Evolutionary conservation across 2,888 invertebrate genomes (phyloP).

Genomic region (Endomychus coccineus): DNA sequence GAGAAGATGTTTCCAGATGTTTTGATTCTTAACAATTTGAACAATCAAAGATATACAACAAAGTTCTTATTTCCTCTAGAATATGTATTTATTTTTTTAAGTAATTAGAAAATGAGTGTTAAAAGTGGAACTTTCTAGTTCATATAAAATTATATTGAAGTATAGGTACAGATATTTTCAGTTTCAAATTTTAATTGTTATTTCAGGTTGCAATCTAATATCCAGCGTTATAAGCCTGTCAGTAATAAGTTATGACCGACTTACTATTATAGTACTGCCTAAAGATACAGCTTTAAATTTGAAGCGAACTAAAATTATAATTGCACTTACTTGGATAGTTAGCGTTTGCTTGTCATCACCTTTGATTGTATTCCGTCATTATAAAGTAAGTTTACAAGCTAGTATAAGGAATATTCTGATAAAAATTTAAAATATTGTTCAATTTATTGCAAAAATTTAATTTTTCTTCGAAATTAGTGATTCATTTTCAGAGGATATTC

Average conservation of each 20-base stretch:
- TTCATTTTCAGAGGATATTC: not conserved
- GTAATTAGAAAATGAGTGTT: no score
- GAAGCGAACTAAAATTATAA: constrained; percentile 56
- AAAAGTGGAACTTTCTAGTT: no score
- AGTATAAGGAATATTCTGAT: not conserved
- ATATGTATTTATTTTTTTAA: no score
- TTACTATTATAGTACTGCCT: constrained; percentile 72
- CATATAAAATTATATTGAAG: no score
- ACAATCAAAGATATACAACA: no score
- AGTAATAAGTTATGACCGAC: constrained; percentile 72
- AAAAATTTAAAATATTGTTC: constrained; percentile 1
- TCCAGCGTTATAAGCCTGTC: constrained; percentile 72
- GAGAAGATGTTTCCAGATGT: no score
- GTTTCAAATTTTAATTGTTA: no score
- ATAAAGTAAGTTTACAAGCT: constrained; percentile 44
- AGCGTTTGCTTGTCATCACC: constrained; percentile 59
- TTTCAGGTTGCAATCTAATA: constrained; percentile 60
- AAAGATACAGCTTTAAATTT: constrained; percentile 61
- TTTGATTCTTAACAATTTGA: no score
- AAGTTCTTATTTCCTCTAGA: no score
- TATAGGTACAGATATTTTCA: no score
- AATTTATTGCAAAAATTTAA: not conserved
- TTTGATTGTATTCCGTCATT: constrained; percentile 55
- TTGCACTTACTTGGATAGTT: constrained; percentile 59
- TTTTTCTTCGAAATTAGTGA: not conserved